Evolutionary conservation across 2,113 vertebrate species (phyloP).

Genomic region (Agapornis roseicollis): DNA sequence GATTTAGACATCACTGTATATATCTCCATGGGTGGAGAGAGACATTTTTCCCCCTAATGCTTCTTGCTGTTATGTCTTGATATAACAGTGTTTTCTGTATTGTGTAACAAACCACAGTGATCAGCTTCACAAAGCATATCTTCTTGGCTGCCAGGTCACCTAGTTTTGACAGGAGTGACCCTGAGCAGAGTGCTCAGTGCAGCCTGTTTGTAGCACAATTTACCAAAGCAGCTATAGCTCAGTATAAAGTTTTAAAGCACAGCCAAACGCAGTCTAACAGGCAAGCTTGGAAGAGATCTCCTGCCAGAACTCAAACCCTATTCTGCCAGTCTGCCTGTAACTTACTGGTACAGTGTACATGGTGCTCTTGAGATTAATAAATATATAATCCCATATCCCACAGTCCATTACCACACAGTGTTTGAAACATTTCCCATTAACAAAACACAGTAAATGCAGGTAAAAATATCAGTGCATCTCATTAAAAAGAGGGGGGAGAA

Average conservation of each 20-base stretch:
- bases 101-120: background rate
- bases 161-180: fast-evolving
- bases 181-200: background rate
- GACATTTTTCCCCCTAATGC: background rate
- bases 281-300: background rate
- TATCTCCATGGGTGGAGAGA: background rate
- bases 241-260: background rate
- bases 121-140: background rate
- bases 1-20: background rate
- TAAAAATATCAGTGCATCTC: conserved; percentile 52
- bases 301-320: conserved; percentile 9
- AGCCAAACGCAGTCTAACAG: background rate
- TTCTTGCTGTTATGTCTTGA: background rate
- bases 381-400: conserved; percentile 43
- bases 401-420: conserved; percentile 19
- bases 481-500: background rate
- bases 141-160: background rate
- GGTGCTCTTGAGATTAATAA: conserved; percentile 56
- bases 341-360: conserved; percentile 15
- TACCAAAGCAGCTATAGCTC: background rate
- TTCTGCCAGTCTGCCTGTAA: conserved; percentile 33
- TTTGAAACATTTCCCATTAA: conserved; percentile 49
- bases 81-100: background rate
- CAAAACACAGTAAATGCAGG: background rate
- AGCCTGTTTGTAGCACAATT: background rate